Conservation (phyloP, 2,888 invertebrate species). For the Drosophila gaucha region DNA sequence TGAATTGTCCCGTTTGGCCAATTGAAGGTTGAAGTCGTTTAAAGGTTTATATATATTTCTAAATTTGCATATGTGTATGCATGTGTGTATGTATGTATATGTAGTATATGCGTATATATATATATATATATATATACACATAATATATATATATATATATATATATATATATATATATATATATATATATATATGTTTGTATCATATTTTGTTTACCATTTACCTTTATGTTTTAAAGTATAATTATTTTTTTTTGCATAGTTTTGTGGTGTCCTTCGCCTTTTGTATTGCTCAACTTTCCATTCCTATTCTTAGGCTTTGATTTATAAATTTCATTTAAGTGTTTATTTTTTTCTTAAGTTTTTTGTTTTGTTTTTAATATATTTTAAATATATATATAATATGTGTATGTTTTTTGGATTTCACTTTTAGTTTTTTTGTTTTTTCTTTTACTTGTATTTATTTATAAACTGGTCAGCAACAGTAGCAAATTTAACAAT, state of each 20-base stretch:
- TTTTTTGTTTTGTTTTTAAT: slow-evolving; percentile 58
- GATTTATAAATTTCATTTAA: slow-evolving; percentile 72
- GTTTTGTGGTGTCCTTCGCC: slow-evolving; percentile 42
- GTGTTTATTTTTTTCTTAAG: slow-evolving; percentile 49
- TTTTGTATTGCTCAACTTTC: slow-evolving; percentile 58
- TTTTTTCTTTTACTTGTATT: slow-evolving; percentile 79
- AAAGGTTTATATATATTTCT: slow-evolving; percentile 19
- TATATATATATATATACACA: slow-evolving; percentile 43
- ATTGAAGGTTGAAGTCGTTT: slow-evolving; percentile 18
- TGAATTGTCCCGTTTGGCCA: too few species aligned
- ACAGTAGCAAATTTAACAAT: slow-evolving; percentile 85
- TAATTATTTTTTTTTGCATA: slow-evolving; percentile 24
- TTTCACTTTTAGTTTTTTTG: slow-evolving; percentile 70
- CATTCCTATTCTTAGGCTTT: slow-evolving; percentile 50
- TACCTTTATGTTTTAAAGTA: slow-evolving; percentile 8
- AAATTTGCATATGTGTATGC: slow-evolving; percentile 1
- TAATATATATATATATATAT: slow-evolving; percentile 8
- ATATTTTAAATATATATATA: slow-evolving; percentile 79
- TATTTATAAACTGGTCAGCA: slow-evolving; percentile 85
- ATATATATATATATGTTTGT: slow-evolving; percentile 36
- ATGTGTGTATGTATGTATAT: slow-evolving; percentile 26
- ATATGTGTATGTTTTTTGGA: slow-evolving; percentile 75
- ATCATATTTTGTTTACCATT: slow-evolving; percentile 33
- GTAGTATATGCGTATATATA: slow-evolving; percentile 41
- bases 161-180: slow-evolving; percentile 42